phyloP scores from a whole-genome alignment of 2,113 vertebrate species.

The Serilophus lunatus region DNA sequence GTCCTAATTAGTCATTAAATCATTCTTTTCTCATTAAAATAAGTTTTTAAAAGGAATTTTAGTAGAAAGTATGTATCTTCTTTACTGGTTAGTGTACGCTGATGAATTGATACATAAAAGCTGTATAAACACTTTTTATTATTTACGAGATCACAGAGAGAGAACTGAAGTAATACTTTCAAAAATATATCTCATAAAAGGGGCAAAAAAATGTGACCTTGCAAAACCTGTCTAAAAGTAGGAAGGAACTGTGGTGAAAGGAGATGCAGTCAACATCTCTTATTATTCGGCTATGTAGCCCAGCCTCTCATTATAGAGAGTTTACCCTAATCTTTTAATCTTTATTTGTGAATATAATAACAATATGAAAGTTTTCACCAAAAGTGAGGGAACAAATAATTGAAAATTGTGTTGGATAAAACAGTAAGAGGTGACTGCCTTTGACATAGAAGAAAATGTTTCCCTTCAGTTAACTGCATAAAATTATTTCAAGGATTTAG shows the following conservation, averaged over 20 bases:
- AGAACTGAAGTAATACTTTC: background rate
- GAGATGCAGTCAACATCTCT: background rate
- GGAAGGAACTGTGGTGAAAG: background rate
- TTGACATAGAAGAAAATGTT: background rate
- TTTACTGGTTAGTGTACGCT: background rate
- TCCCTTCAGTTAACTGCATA: background rate
- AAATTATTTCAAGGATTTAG: background rate
- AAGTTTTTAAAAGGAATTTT: background rate
- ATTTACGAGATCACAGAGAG: background rate
- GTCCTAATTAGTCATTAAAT: background rate
- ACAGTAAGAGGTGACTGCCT: background rate
- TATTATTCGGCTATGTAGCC: background rate
- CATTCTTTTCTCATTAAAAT: background rate
- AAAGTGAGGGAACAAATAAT: background rate
- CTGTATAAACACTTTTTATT: background rate
- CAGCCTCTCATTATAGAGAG: background rate
- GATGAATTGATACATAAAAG: background rate
- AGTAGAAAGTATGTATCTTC: background rate
- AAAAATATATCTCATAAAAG: background rate
- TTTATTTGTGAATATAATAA: background rate
- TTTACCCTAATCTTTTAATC: background rate
- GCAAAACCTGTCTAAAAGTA: background rate
- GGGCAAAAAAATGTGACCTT: background rate
- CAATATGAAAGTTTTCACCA: background rate
- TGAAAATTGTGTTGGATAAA: background rate